Evolutionary conservation across 2,888 invertebrate species (phyloP).

Genomic region (Melieria picta): DNA sequence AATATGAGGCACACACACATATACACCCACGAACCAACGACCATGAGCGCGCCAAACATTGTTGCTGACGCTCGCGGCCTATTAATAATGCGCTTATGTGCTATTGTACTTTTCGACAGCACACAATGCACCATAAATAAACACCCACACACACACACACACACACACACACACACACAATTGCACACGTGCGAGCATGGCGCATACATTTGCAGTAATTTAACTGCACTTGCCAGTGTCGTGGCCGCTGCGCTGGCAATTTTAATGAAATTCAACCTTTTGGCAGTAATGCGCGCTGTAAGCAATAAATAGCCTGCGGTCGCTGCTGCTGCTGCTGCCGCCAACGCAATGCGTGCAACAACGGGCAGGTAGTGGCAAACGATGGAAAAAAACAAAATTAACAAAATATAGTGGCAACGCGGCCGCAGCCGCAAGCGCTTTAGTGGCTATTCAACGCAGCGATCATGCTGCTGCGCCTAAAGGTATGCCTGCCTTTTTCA

Average conservation of each 20-base stretch:
- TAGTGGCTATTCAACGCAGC: not conserved
- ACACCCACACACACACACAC: not conserved
- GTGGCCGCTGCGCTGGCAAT: slow-evolving; percentile 19
- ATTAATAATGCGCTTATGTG: slow-evolving; percentile 58
- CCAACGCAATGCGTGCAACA: too few relatives aligned
- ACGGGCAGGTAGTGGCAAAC: too few relatives aligned
- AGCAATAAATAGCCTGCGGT: slow-evolving; percentile 28
- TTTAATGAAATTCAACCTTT: slow-evolving; percentile 24
- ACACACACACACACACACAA: slow-evolving; percentile 4
- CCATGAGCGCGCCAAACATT: slow-evolving; percentile 22
- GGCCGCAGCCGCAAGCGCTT: not conserved
- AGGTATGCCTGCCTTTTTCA: not conserved
- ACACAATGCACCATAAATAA: not conserved
- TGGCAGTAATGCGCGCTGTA: slow-evolving; percentile 3
- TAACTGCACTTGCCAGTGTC: slow-evolving; percentile 10
- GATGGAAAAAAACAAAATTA: too few relatives aligned
- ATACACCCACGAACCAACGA: not conserved
- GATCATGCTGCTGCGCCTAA: too few relatives aligned
- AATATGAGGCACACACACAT: slow-evolving; percentile 22
- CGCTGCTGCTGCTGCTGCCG: not conserved
- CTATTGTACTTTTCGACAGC: slow-evolving; percentile 48
- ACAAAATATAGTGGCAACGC: not conserved
- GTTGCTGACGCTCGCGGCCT: slow-evolving; percentile 43
- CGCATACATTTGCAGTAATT: slow-evolving; percentile 18
- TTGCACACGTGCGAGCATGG: not conserved